Percentiles rank a stretch among this genome's conserved stretches.
Conservation (phyloP, 1,140 invertebrate genomes). For the Diabrotica undecimpunctata region DNA sequence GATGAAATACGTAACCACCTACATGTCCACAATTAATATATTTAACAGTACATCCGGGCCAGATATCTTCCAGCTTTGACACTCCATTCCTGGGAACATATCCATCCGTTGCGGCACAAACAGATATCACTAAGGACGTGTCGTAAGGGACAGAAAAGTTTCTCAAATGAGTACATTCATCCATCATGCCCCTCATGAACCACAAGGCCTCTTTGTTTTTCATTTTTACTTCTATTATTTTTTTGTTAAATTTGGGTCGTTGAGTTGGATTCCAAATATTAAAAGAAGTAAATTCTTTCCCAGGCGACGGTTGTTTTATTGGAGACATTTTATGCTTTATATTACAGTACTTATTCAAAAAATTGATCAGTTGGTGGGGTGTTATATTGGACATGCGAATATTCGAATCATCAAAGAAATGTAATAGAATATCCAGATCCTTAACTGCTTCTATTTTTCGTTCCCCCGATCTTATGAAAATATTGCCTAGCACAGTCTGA, state of each 20-base stretch:
- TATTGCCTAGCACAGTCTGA: constrained; percentile 29
- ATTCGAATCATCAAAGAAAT: neutral
- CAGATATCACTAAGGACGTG: constrained; percentile 75
- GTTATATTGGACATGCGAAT: neutral
- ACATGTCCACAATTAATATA: constrained; percentile 90
- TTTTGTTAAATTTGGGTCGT: constrained; percentile 18
- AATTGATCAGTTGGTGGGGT: constrained; percentile 7
- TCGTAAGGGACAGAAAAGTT: constrained; percentile 87
- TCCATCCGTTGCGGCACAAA: constrained; percentile 85
- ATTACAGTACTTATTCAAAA: neutral
- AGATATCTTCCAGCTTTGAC: constrained; percentile 78
- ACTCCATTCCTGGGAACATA: constrained; percentile 87
- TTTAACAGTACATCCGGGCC: constrained; percentile 86
- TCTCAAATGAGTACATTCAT: constrained; percentile 94
- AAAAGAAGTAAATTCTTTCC: neutral
- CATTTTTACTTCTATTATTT: constrained; percentile 27
- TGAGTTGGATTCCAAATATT: constrained; percentile 16
- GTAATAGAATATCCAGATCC: neutral
- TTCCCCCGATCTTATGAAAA: constrained; percentile 4
- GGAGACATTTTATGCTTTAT: neutral
- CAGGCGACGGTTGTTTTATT: neutral
- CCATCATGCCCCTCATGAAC: constrained; percentile 98
- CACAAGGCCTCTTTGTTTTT: constrained; percentile 67
- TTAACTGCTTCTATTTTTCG: neutral
- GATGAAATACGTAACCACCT: constrained; percentile 68